Conservation (phyloP, 2,797 vertebrate species). For the Argyrosomus regius region DNA sequence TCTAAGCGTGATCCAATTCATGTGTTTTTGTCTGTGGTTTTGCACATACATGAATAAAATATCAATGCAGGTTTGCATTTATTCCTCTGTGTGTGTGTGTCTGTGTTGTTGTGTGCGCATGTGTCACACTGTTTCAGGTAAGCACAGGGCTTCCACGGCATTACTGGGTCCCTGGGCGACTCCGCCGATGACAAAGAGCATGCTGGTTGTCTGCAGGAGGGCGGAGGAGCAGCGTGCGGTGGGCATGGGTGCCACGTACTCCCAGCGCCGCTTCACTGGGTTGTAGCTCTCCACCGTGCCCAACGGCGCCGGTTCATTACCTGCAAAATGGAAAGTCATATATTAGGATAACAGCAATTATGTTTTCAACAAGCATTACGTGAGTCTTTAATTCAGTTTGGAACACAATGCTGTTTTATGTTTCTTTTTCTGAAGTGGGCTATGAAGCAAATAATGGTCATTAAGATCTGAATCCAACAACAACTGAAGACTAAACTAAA, state of each 20-base stretch:
- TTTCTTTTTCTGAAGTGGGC: neutral
- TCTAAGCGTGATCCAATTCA: constrained; percentile 33
- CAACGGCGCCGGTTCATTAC: constrained; percentile 94
- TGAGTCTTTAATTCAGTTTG: neutral
- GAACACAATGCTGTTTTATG: neutral
- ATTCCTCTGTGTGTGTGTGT: constrained; percentile 13
- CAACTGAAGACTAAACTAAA: neutral
- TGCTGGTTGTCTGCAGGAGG: constrained; percentile 84
- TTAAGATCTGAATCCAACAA: neutral
- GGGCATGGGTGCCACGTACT: constrained; percentile 90
- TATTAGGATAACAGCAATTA: constrained; percentile 5
- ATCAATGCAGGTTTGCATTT: constrained; percentile 21
- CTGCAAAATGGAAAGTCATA: constrained; percentile 72
- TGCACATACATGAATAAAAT: constrained; percentile 45
- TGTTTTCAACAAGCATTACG: neutral
- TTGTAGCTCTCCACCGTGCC: constrained; percentile 94
- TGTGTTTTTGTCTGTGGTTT: constrained; percentile 24
- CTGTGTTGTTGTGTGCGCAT: neutral
- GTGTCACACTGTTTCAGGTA: constrained; percentile 90
- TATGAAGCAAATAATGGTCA: neutral
- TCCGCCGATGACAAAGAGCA: constrained; percentile 93
- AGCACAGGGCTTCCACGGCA: constrained; percentile 93
- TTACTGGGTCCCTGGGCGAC: constrained; percentile 96
- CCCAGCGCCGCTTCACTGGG: constrained; percentile 92
- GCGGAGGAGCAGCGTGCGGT: constrained; percentile 95